A percentile compares a stretch with the other conserved stretches of the same genome.
These are phyloP conservation scores for Otis tarda DNA, from an alignment of 2,113 vertebrate genomes.

Conservation along the genomic window DNA sequence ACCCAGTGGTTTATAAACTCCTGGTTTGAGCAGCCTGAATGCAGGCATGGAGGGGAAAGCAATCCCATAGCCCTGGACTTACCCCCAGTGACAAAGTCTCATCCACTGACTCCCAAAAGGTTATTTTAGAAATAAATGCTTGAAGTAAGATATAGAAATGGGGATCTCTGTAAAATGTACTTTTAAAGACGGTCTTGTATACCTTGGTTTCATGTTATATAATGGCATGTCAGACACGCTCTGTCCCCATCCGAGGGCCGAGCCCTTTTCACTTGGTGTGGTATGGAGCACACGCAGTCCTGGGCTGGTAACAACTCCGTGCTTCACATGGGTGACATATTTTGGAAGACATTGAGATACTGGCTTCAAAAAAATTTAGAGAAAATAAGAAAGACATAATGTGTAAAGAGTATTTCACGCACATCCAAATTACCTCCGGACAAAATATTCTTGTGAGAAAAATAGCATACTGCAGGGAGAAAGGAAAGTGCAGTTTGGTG, in stretches of 20 bases:
- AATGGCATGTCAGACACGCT: constrained; percentile 24
- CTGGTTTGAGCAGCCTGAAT: neutral
- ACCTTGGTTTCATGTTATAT: constrained; percentile 63
- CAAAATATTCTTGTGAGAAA: constrained; percentile 31
- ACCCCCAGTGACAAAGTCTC: neutral
- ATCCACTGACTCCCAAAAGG: neutral
- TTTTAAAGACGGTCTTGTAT: constrained; percentile 23
- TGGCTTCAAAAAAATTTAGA: neutral
- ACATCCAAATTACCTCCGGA: neutral
- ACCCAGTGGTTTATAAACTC: neutral
- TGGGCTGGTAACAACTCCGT: neutral
- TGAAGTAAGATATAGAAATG: neutral
- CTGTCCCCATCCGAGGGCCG: neutral
- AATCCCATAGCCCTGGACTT: neutral
- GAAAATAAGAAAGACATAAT: neutral
- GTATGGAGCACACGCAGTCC: neutral
- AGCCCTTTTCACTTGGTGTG: neutral
- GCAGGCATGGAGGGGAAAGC: neutral
- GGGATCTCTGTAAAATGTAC: constrained; percentile 7
- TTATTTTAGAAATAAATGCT: constrained; percentile 38
- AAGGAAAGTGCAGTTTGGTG: neutral
- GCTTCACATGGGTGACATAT: constrained; percentile 9
- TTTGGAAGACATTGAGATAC: constrained; percentile 10
- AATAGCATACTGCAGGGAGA: neutral
- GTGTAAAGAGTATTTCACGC: neutral